phyloP scores from a whole-genome alignment of 2,888 invertebrate species.

The Amphipoea oculea region DNA sequence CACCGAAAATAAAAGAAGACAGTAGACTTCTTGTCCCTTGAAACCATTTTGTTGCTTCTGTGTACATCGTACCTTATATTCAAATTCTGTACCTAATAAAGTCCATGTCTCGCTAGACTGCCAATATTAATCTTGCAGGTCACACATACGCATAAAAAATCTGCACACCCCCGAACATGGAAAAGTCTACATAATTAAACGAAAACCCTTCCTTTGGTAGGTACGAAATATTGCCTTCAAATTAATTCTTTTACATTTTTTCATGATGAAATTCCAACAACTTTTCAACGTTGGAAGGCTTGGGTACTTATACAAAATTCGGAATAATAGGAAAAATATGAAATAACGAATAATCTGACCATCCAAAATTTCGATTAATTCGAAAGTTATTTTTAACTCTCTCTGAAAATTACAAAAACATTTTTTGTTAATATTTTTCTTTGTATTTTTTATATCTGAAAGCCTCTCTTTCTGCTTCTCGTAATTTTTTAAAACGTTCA shows the following conservation, averaged over 20 bases:
- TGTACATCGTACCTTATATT: background rate
- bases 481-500: too few species aligned
- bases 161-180: background rate
- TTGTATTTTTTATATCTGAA: background rate
- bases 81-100: background rate
- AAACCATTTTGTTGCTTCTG: background rate
- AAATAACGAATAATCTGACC: background rate
- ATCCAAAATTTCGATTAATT: background rate
- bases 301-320: background rate
- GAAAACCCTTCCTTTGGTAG: slow-evolving; percentile 6
- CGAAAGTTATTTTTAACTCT: background rate
- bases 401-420: background rate
- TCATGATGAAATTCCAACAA: slow-evolving; percentile 17
- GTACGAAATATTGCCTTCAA: slow-evolving; percentile 17
- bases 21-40: background rate
- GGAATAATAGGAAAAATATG: slow-evolving; percentile 6
- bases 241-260: slow-evolving; percentile 25
- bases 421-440: background rate
- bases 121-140: slow-evolving; percentile 14
- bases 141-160: background rate
- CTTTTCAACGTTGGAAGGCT: background rate
- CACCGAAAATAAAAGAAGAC: too few species aligned
- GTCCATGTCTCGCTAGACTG: background rate
- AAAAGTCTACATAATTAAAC: slow-evolving; percentile 22
- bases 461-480: background rate